Percentiles rank a stretch among this genome's conserved stretches.
Evolutionary conservation across 1,140 invertebrate species (phyloP).

Genomic region (Plutomurus gul): DNA sequence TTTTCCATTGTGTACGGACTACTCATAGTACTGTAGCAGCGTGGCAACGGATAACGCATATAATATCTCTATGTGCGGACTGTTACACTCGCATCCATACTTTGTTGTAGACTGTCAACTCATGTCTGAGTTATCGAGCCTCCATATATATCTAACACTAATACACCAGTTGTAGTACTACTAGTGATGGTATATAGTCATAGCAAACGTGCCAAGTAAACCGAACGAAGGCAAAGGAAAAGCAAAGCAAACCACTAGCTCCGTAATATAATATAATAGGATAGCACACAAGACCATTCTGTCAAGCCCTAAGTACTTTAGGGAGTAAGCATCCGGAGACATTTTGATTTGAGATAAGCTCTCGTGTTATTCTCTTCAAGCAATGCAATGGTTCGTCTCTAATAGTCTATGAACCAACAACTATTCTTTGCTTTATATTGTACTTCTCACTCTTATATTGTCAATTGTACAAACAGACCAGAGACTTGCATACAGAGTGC

Average conservation of each 20-base stretch:
- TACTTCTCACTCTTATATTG: not conserved
- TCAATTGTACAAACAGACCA: not conserved
- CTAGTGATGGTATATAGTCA: not conserved
- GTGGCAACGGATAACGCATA: too few relatives aligned
- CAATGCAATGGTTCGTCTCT: not conserved
- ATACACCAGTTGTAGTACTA: too few relatives aligned
- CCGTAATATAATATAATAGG: constrained; percentile 18
- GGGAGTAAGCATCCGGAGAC: constrained; percentile 17
- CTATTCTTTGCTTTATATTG: not conserved
- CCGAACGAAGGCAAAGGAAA: not conserved
- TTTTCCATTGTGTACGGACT: constrained; percentile 1
- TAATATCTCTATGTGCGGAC: too few relatives aligned
- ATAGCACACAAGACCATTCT: constrained; percentile 26
- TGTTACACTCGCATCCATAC: too few relatives aligned
- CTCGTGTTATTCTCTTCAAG: constrained; percentile 12
- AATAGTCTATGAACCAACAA: constrained; percentile 11
- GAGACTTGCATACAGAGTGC: not conserved
- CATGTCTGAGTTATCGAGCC: constrained; percentile 9
- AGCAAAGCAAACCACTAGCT: not conserved
- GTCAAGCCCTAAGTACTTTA: constrained; percentile 29
- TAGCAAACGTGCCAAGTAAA: not conserved
- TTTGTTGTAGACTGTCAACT: constrained; percentile 6
- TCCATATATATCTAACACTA: not conserved
- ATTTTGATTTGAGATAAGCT: constrained; percentile 37
- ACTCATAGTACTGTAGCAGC: not conserved